A percentile compares a stretch with the other conserved stretches of the same genome.
Conservation (phyloP, 2,888 invertebrate species). For the Euspilapteryx auroguttella region DNA sequence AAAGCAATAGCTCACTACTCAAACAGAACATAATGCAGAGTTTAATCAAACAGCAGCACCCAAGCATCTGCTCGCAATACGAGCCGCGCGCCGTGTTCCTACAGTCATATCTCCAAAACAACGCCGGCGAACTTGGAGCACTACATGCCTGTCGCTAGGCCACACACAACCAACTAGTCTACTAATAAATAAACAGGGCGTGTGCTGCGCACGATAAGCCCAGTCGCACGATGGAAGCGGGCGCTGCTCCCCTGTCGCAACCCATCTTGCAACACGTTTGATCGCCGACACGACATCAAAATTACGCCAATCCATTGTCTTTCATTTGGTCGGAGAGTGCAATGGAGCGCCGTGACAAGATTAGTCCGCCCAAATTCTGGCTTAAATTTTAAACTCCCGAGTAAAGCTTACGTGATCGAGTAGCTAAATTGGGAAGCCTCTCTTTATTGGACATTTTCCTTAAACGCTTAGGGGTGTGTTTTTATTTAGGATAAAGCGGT, state of each 20-base stretch:
- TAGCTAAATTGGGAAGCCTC: neutral
- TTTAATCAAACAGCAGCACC: too few relatives aligned
- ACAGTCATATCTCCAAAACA: slow-evolving; percentile 17
- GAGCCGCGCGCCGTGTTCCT: slow-evolving; percentile 1
- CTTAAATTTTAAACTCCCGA: slow-evolving; percentile 21
- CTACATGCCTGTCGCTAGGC: slow-evolving; percentile 13
- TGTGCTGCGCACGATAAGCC: slow-evolving; percentile 48
- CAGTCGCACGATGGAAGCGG: slow-evolving; percentile 7
- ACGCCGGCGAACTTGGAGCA: slow-evolving; percentile 14
- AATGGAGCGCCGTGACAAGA: slow-evolving; percentile 36
- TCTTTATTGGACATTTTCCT: neutral
- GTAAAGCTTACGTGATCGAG: neutral
- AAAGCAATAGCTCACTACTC: too few relatives aligned
- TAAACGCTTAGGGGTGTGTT: too few relatives aligned
- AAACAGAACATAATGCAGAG: too few relatives aligned
- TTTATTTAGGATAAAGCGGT: too few relatives aligned
- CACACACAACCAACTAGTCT: slow-evolving; percentile 26
- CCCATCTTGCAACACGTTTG: slow-evolving; percentile 5
- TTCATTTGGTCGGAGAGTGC: too few relatives aligned
- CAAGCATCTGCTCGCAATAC: slow-evolving; percentile 2
- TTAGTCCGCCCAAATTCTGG: slow-evolving; percentile 49
- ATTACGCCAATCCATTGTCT: too few relatives aligned
- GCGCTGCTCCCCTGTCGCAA: slow-evolving; percentile 2
- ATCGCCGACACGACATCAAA: too few relatives aligned
- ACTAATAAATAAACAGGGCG: slow-evolving; percentile 52